A percentile compares a stretch with the other conserved stretches of the same genome.
Evolutionary conservation across 2,113 vertebrate genomes (phyloP).

Genomic region (Carassius auratus): DNA sequence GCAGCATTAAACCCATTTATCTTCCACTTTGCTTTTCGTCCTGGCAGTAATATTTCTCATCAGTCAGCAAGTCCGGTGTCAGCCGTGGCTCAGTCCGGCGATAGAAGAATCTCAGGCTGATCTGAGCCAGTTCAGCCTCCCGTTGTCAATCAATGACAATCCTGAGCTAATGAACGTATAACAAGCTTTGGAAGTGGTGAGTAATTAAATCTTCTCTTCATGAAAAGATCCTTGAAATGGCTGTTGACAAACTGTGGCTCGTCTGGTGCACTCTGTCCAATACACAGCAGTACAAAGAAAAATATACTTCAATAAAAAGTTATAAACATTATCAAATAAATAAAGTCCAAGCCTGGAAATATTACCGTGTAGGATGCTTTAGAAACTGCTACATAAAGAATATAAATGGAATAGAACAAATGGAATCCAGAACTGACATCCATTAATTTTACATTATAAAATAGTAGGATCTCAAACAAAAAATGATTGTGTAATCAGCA

Average conservation of each 20-base stretch:
- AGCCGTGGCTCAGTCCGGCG: conserved; percentile 71
- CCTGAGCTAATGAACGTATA: conserved; percentile 81
- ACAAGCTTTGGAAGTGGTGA: conserved; percentile 68
- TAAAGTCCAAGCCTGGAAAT: background rate
- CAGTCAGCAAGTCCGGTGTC: conserved; percentile 76
- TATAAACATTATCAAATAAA: background rate
- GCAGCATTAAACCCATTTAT: conserved; percentile 73
- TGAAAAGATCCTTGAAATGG: conserved; percentile 46
- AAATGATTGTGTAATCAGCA: conserved; percentile 72
- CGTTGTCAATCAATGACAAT: conserved; percentile 81
- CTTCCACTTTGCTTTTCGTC: conserved; percentile 75
- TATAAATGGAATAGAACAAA: background rate
- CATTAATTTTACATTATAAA: conserved; percentile 30
- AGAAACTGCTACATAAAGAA: background rate
- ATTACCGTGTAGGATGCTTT: background rate
- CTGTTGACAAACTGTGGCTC: conserved; percentile 26
- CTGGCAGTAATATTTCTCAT: conserved; percentile 76
- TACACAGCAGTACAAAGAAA: background rate
- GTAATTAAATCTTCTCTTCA: conserved; percentile 70
- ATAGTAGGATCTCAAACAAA: conserved; percentile 35
- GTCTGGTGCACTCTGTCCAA: conserved; percentile 2
- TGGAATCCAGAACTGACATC: background rate
- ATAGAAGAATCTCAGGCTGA: conserved; percentile 70
- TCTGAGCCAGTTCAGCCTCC: conserved; percentile 66
- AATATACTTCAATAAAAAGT: background rate